Evolutionary conservation across 2,113 vertebrate species (phyloP).

Genomic region (Anseranas semipalmata): DNA sequence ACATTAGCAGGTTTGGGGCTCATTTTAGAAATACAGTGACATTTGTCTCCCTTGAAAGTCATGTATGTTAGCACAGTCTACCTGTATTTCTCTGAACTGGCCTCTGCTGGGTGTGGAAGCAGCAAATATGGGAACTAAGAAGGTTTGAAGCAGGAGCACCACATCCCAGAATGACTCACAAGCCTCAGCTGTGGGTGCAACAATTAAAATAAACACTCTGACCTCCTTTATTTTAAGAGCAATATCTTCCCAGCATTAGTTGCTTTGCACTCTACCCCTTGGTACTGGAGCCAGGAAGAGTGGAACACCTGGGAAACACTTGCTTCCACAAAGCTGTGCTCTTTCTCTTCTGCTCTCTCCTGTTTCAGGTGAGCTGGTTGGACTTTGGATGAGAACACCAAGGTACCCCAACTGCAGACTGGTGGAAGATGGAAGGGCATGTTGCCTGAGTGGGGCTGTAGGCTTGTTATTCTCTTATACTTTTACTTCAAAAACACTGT

Average conservation of each 20-base stretch:
- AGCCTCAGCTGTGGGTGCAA: background rate
- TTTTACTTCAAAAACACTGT: background rate
- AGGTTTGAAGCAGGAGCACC: background rate
- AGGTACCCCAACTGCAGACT: background rate
- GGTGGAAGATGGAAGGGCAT: background rate
- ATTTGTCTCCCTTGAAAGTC: too few relatives aligned
- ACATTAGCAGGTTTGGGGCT: rapidly evolving
- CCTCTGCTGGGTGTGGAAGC: background rate
- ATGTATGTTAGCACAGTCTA: rapidly evolving
- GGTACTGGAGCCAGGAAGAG: background rate
- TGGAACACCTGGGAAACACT: background rate
- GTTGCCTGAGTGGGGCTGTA: background rate
- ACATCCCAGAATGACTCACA: background rate
- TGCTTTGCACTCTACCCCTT: background rate
- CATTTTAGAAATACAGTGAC: background rate
- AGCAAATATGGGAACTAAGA: background rate
- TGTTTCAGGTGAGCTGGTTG: background rate
- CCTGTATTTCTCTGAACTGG: background rate
- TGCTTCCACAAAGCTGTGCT: background rate
- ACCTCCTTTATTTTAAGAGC: background rate
- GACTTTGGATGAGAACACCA: background rate
- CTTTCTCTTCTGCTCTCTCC: background rate
- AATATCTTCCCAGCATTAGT: background rate
- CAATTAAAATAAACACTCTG: background rate
- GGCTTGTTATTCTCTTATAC: background rate